These are phyloP conservation scores for Atlantisia rogersi DNA, from an alignment of 2,113 vertebrate genomes.

Conservation along the genomic window DNA sequence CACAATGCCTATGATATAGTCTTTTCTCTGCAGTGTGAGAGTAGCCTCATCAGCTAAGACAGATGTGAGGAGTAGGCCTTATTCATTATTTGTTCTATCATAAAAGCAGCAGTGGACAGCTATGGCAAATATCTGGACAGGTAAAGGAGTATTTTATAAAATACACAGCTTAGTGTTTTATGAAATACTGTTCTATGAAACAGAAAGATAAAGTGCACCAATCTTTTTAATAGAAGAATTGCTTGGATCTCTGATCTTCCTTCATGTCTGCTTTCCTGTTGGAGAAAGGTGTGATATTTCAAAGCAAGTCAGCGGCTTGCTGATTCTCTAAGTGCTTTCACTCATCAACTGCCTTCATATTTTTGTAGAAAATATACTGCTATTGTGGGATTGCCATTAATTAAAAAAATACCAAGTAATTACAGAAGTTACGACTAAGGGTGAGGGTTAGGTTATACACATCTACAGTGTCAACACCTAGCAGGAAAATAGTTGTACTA, in stretches of 20 bases:
- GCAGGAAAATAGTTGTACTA: not conserved
- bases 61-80: not conserved
- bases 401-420: not conserved
- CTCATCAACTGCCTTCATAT: not conserved
- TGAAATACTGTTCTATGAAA: not conserved
- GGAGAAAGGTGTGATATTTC: not conserved
- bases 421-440: not conserved
- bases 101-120: not conserved
- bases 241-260: not conserved
- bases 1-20: not conserved
- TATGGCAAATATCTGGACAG: not conserved
- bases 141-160: not conserved
- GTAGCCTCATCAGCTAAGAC: not conserved
- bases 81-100: not conserved
- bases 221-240: not conserved
- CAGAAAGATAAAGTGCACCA: not conserved
- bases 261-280: not conserved
- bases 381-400: not conserved
- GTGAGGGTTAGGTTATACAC: not conserved
- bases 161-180: not conserved
- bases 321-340: not conserved
- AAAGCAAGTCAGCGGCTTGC: not conserved
- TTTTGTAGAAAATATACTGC: not conserved
- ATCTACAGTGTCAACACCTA: not conserved
- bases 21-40: not conserved